These are phyloP conservation scores for Clamator glandarius DNA, from an alignment of 2,797 vertebrate genomes.

Conservation along the genomic window DNA sequence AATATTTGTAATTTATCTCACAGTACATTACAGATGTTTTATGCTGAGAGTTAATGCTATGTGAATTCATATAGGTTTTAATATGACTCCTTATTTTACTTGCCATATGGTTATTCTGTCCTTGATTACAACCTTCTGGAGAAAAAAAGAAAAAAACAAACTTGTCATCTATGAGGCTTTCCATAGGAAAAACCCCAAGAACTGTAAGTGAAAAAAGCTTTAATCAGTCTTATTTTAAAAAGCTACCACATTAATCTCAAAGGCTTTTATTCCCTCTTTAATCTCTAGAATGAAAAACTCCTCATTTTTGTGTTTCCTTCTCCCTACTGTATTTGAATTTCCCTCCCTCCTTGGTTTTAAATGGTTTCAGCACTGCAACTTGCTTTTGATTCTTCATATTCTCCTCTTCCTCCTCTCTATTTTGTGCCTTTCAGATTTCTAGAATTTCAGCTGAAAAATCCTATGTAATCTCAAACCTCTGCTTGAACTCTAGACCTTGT, in stretches of 20 bases:
- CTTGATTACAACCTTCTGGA: neutral
- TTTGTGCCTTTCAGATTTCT: neutral
- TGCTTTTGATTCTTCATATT: neutral
- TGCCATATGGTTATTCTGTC: neutral
- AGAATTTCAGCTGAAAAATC: neutral
- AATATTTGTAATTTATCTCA: slow-evolving; percentile 43
- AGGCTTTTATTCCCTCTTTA: neutral
- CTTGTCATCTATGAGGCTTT: neutral
- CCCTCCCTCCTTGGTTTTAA: neutral
- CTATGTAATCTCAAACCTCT: neutral
- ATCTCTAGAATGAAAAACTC: neutral
- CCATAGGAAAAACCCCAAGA: neutral
- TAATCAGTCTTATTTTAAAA: neutral
- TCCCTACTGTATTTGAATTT: neutral
- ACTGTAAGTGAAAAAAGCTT: neutral
- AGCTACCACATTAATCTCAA: neutral
- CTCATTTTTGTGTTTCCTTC: rapidly evolving
- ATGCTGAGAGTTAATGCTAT: slow-evolving; percentile 18
- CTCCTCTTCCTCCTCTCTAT: neutral
- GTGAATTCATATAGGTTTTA: slow-evolving; percentile 22
- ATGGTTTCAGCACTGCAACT: neutral
- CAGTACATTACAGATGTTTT: slow-evolving; percentile 5
- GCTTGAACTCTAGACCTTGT: neutral
- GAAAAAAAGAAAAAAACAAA: neutral
- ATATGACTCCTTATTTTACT: neutral